phyloP scores from a whole-genome alignment of 2,113 vertebrate genomes.

The Lagopus leucura region DNA sequence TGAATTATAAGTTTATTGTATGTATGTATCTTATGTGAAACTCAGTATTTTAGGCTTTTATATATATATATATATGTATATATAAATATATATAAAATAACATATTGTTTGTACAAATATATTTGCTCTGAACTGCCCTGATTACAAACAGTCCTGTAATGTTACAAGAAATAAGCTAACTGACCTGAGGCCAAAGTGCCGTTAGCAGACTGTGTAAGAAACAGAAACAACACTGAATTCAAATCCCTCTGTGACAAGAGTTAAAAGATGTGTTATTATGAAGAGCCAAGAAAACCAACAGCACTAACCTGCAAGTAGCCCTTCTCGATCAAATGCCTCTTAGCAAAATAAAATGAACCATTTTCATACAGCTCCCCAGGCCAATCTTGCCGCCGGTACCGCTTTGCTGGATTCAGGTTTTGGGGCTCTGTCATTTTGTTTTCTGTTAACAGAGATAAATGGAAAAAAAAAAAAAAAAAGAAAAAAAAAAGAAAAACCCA shows the following conservation, averaged over 20 bases:
- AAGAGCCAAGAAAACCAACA: neutral
- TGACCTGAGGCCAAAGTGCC: neutral
- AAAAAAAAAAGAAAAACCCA: neutral
- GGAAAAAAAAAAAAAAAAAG: neutral
- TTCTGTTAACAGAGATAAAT: conserved; percentile 16
- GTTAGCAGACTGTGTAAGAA: neutral
- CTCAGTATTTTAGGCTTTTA: too few species aligned
- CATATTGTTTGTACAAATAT: neutral
- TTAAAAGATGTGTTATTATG: neutral
- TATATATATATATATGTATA: too few species aligned
- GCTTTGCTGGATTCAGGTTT: conserved; percentile 84
- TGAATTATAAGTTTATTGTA: neutral
- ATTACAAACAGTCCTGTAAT: neutral
- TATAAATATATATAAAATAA: neutral
- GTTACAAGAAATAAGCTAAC: neutral
- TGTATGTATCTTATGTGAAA: too few species aligned
- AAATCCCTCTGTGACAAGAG: neutral
- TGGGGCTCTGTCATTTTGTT: conserved; percentile 78
- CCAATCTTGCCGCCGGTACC: conserved; percentile 94
- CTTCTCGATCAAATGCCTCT: conserved; percentile 79
- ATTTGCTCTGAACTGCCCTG: neutral
- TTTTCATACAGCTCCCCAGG: conserved; percentile 94
- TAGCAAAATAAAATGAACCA: conserved; percentile 93
- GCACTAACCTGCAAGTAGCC: conserved; percentile 86
- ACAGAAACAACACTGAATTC: neutral